phyloP scores from a whole-genome alignment of 2,888 invertebrate genomes.

The Aphidius colemani region DNA sequence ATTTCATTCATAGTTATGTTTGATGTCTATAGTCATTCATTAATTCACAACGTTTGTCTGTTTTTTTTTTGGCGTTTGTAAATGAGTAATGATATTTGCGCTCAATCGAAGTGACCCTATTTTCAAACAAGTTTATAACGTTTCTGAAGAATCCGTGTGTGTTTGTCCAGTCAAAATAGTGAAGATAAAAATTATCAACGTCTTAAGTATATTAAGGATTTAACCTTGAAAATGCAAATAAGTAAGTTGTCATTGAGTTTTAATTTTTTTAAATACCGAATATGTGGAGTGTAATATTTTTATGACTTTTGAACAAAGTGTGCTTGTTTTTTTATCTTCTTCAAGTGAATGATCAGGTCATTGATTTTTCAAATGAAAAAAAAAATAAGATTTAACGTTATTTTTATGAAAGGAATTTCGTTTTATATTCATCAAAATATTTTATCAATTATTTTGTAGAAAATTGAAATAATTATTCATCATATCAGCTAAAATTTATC shows the following conservation, averaged over 20 bases:
- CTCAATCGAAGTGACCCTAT: constrained; percentile 7
- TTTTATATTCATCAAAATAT: no score
- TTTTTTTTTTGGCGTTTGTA: background rate
- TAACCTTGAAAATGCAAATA: constrained; percentile 49
- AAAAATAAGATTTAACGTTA: no score
- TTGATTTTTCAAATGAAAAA: no score
- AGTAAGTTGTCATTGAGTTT: constrained; percentile 42
- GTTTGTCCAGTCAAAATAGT: no score
- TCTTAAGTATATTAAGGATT: background rate
- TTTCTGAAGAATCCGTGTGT: no score
- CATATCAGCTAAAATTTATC: no score
- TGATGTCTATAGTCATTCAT: constrained; percentile 52
- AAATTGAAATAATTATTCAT: no score
- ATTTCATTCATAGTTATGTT: constrained; percentile 57
- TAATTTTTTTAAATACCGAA: constrained; percentile 1
- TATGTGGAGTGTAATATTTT: constrained; percentile 18
- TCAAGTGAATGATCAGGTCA: background rate
- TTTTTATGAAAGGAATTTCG: no score
- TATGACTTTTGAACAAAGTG: constrained; percentile 37
- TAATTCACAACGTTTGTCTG: constrained; percentile 41
- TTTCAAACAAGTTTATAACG: background rate
- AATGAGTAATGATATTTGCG: no score
- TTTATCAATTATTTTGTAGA: no score
- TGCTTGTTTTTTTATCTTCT: constrained; percentile 36
- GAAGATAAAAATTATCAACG: no score